Conservation (phyloP, 2,888 invertebrate species). For the Dusona sp. region DNA sequence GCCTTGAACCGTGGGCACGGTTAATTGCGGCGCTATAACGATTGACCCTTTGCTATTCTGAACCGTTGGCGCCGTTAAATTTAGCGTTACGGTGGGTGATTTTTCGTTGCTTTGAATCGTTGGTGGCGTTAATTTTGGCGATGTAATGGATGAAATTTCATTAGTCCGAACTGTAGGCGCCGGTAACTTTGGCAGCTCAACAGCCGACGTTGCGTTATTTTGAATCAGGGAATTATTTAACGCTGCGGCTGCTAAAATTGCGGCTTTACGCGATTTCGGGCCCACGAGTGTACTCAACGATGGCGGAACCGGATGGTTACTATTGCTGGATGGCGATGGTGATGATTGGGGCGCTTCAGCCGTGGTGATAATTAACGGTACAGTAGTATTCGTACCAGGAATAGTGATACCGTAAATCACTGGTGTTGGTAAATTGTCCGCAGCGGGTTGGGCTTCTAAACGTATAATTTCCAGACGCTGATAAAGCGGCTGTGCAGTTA, state of each 20-base stretch:
- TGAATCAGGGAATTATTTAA: background rate
- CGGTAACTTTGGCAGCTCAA: background rate
- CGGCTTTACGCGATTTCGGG: slow-evolving; percentile 42
- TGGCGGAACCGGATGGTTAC: background rate
- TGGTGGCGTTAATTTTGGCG: background rate
- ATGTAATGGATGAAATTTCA: background rate
- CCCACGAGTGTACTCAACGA: slow-evolving; percentile 19
- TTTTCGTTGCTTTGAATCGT: background rate
- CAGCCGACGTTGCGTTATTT: background rate
- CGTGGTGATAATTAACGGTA: slow-evolving; percentile 51
- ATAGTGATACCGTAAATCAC: slow-evolving; percentile 60
- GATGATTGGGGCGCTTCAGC: background rate
- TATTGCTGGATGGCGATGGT: background rate
- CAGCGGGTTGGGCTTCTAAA: slow-evolving; percentile 23
- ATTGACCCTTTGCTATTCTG: background rate
- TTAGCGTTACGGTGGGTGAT: background rate
- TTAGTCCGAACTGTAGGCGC: background rate
- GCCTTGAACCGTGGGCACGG: background rate
- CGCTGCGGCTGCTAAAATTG: slow-evolving; percentile 16
- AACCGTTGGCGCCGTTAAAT: background rate
- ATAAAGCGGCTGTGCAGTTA: background rate
- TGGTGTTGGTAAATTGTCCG: slow-evolving; percentile 11
- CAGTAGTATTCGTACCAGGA: slow-evolving; percentile 59
- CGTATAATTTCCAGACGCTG: slow-evolving; percentile 51
- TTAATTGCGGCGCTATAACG: background rate